A percentile compares a stretch with the other conserved stretches of the same genome.
Conservation (phyloP, 2,113 vertebrate species). For the Protomyctophum bolini region DNA sequence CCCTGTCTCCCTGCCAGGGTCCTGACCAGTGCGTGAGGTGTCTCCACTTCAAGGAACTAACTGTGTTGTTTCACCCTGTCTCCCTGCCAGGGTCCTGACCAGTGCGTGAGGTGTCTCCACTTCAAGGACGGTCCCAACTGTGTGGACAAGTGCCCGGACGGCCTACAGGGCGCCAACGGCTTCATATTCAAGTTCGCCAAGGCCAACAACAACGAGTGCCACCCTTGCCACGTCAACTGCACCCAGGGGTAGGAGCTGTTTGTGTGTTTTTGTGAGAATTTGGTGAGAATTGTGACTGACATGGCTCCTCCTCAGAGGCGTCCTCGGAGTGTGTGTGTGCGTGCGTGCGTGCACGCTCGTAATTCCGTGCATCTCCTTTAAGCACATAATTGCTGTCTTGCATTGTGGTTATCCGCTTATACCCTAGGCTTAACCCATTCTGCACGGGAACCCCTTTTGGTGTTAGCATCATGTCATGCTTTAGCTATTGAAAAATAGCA, state of each 20-base stretch:
- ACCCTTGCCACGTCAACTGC: constrained; percentile 94
- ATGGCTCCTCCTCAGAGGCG: neutral
- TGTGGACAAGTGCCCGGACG: constrained; percentile 96
- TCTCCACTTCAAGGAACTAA: too few species aligned
- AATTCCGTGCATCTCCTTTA: too few species aligned
- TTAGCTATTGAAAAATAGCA: too few species aligned
- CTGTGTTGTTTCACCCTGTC: neutral
- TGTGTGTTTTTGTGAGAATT: too few species aligned
- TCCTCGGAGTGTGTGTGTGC: neutral
- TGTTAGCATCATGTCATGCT: too few species aligned
- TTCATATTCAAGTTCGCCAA: constrained; percentile 98
- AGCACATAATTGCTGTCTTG: too few species aligned
- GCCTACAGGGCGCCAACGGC: constrained; percentile 91
- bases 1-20: too few species aligned
- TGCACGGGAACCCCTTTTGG: too few species aligned
- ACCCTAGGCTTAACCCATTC: too few species aligned
- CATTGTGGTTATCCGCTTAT: too few species aligned
- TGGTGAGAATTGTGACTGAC: constrained; percentile 8
- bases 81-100: constrained; percentile 87
- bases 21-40: too few species aligned
- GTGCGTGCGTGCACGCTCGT: constrained; percentile 1
- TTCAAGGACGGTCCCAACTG: constrained; percentile 98
- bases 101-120: constrained; percentile 92
- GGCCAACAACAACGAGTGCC: constrained; percentile 93
- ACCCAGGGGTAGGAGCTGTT: constrained; percentile 89